These are phyloP conservation scores for human (Homo sapiens) DNA, from an alignment of 2,113 vertebrate species.

Conservation along the genomic window DNA sequence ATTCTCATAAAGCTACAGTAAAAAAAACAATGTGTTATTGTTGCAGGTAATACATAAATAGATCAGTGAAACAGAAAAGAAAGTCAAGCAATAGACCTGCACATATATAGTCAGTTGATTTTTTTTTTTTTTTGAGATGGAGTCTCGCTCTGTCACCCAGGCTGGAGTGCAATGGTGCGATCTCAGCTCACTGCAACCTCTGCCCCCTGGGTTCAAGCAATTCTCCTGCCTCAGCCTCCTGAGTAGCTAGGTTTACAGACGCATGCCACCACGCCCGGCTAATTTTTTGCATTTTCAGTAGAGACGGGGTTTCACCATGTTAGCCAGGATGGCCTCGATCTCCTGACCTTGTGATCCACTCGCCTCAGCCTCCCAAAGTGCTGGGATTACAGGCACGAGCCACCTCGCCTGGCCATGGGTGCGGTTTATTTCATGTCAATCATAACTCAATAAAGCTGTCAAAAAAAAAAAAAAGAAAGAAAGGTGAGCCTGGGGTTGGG, in stretches of 20 bases:
- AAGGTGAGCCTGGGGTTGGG: not conserved
- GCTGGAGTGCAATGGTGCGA: too few relatives aligned
- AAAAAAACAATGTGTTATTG: not conserved
- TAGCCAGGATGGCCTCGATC: too few relatives aligned
- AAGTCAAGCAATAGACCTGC: not conserved
- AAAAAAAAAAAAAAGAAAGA: not conserved
- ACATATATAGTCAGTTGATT: not conserved
- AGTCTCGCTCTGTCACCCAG: too few relatives aligned
- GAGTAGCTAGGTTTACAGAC: too few relatives aligned
- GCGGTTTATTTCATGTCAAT: not conserved
- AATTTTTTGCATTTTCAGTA: too few relatives aligned
- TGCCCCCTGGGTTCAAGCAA: too few relatives aligned
- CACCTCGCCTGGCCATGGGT: too few relatives aligned
- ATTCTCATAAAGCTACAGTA: not conserved
- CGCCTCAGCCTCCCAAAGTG: too few relatives aligned
- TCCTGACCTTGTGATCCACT: too few relatives aligned
- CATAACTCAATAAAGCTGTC: not conserved
- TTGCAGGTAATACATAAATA: not conserved
- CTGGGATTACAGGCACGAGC: fast-evolving
- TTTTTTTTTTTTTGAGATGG: not conserved
- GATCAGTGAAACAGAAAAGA: not conserved
- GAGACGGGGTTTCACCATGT: fast-evolving
- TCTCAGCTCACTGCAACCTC: too few relatives aligned
- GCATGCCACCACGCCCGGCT: too few relatives aligned
- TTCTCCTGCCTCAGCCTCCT: too few relatives aligned